A percentile compares a stretch with the other conserved stretches of the same genome.
phyloP scores from a whole-genome alignment of 1,140 invertebrate genomes.

The Drosophila asahinai region DNA sequence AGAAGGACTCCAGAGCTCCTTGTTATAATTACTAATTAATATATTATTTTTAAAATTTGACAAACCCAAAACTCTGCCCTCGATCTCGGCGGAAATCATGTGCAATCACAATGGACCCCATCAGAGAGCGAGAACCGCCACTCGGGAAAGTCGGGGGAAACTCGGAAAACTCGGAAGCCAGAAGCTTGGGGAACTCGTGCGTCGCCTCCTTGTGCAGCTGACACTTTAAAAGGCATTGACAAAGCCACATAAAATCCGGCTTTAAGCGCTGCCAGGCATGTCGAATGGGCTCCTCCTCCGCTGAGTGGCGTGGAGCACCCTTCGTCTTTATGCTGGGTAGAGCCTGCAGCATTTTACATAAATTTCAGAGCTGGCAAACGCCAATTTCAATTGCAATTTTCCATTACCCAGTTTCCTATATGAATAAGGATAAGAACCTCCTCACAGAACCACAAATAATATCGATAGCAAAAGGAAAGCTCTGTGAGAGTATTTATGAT shows the following conservation, averaged over 20 bases:
- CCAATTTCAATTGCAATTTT: slow-evolving; percentile 79
- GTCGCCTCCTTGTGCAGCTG: slow-evolving; percentile 60
- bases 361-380: slow-evolving; percentile 54
- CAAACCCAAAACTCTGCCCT: slow-evolving; percentile 11
- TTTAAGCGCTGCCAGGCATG: slow-evolving; percentile 74
- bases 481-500: neutral
- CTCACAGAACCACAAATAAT: neutral
- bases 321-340: slow-evolving; percentile 31
- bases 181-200: slow-evolving; percentile 42
- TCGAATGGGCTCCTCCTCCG: slow-evolving; percentile 30
- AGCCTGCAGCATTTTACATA: slow-evolving; percentile 78
- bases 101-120: slow-evolving; percentile 35
- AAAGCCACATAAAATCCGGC: slow-evolving; percentile 61
- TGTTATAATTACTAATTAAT: no score
- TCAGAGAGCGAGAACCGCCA: neutral
- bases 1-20: neutral
- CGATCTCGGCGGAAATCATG: slow-evolving; percentile 20
- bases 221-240: slow-evolving; percentile 72
- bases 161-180: slow-evolving; percentile 7
- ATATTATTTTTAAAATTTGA: neutral
- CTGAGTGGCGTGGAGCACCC: slow-evolving; percentile 24
- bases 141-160: slow-evolving; percentile 9
- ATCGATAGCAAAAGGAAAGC: neutral
- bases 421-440: slow-evolving; percentile 8
- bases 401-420: slow-evolving; percentile 32